These are phyloP conservation scores for Nomada goodeniana DNA, from an alignment of 2,888 invertebrate genomes.

Conservation along the genomic window DNA sequence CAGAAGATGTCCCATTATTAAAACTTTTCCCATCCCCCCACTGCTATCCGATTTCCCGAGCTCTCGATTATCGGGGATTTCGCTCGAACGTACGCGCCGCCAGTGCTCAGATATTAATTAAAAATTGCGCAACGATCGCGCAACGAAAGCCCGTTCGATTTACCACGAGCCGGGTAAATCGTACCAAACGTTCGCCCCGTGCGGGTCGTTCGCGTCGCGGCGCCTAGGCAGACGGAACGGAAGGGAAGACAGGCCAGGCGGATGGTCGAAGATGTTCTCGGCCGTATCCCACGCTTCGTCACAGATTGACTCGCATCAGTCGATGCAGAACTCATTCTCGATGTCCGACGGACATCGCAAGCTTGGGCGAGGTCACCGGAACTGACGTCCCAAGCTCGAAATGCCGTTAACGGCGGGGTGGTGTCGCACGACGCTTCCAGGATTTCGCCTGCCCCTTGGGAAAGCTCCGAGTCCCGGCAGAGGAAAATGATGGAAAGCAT, in stretches of 20 bases:
- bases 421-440: slow-evolving; percentile 16
- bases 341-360: not conserved
- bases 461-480: slow-evolving; percentile 19
- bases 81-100: slow-evolving; percentile 39
- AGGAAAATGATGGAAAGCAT: slow-evolving; percentile 72
- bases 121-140: not conserved
- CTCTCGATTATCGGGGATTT: slow-evolving; percentile 51
- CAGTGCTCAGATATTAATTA: slow-evolving; percentile 39
- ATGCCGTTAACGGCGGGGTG: slow-evolving; percentile 3
- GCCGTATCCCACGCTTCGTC: not conserved
- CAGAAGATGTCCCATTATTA: slow-evolving; percentile 44
- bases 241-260: too few relatives aligned
- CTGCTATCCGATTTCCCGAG: slow-evolving; percentile 34
- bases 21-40: slow-evolving; percentile 33
- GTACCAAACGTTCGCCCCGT: too few relatives aligned
- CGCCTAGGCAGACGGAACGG: not conserved
- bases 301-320: slow-evolving; percentile 22
- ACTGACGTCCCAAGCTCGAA: slow-evolving; percentile 21
- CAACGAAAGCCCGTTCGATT: not conserved
- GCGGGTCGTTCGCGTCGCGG: not conserved
- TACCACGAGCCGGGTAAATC: too few relatives aligned
- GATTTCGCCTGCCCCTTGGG: slow-evolving; percentile 48
- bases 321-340: slow-evolving; percentile 10
- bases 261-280: not conserved
- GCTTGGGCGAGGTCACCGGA: not conserved